These are phyloP conservation scores for Agonopterix arenella DNA, from an alignment of 2,888 invertebrate genomes.

Conservation along the genomic window DNA sequence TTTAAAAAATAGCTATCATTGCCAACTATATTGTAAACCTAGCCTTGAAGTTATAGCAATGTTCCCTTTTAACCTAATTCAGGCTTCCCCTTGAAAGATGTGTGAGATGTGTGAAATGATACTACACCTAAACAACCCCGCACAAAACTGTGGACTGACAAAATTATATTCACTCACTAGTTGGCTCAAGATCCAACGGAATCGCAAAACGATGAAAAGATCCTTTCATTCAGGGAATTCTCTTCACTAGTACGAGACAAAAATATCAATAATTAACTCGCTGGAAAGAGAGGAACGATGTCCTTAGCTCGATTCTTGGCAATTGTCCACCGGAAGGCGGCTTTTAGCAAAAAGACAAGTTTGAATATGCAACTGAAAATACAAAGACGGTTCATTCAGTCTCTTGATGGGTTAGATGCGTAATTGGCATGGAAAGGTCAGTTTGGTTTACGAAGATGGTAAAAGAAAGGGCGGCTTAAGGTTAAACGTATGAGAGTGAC, in stretches of 20 bases:
- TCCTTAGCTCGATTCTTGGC: constrained; percentile 64
- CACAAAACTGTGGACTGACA: constrained; percentile 12
- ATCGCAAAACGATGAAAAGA: constrained; percentile 66
- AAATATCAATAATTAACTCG: constrained; percentile 21
- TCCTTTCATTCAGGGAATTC: constrained; percentile 71
- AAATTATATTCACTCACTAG: constrained; percentile 65
- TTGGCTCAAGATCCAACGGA: constrained; percentile 53
- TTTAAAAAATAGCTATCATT: too few species aligned
- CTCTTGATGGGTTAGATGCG: constrained; percentile 37
- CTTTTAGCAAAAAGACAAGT: constrained; percentile 62
- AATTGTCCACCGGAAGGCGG: constrained; percentile 73
- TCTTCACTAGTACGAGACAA: constrained; percentile 35
- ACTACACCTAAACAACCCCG: too few species aligned
- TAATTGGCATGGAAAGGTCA: constrained; percentile 53
- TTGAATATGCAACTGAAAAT: constrained; percentile 56
- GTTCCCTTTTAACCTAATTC: too few species aligned
- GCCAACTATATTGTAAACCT: too few species aligned
- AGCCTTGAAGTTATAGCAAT: too few species aligned
- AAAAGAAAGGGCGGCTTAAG: not conserved
- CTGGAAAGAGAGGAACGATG: constrained; percentile 30
- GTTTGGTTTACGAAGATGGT: constrained; percentile 12
- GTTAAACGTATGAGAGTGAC: too few species aligned
- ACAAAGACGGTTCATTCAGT: constrained; percentile 64
- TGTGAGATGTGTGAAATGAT: too few species aligned
- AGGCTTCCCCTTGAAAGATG: too few species aligned